Evolutionary conservation across 1,140 invertebrate species (phyloP).

Genomic region (roundworm (Caenorhabditis elegans)): WBcel235 BX284606.5:15262501-15263000

Average conservation of each 20-base stretch:
- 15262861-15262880: constrained; percentile 46
- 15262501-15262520: too few relatives aligned
- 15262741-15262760: constrained; percentile 3
- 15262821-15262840: constrained; percentile 18
- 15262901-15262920: too few relatives aligned
- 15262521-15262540: too few relatives aligned
- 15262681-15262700: too few relatives aligned
- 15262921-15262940: too few relatives aligned
- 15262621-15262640: constrained; percentile 15
- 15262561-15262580: neutral
- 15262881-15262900: constrained; percentile 53
- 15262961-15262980: too few relatives aligned
- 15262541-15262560: neutral
- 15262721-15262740: neutral
- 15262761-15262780: constrained; percentile 22
- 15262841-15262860: constrained; percentile 44
- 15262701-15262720: neutral
- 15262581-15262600: neutral
- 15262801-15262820: neutral
- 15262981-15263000: too few relatives aligned
- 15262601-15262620: neutral
- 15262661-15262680: neutral
- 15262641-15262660: neutral
- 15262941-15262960: too few relatives aligned
- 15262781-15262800: constrained; percentile 31